Conservation (phyloP, 2,888 invertebrate genomes). For the Hydrotaea cyrtoneurina region DNA sequence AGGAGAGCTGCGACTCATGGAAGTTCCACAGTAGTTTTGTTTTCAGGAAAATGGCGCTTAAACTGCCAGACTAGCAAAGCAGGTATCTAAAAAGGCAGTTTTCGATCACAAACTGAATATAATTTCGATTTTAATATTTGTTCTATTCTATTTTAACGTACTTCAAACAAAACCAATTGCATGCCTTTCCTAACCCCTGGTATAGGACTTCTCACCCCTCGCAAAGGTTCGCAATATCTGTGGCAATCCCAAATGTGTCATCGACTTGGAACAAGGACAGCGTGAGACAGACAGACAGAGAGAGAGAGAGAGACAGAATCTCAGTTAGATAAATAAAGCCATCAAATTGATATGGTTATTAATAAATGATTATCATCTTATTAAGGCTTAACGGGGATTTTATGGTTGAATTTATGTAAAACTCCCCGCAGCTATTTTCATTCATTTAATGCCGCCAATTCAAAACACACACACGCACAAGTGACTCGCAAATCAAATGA, state of each 20-base stretch:
- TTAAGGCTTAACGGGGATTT: conserved; percentile 64
- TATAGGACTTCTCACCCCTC: too few species aligned
- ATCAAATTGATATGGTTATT: conserved; percentile 59
- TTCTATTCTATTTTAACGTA: too few species aligned
- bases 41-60: too few species aligned
- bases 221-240: neutral
- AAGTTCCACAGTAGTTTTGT: too few species aligned
- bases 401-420: conserved; percentile 66
- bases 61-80: too few species aligned
- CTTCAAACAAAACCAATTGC: too few species aligned
- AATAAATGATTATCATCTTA: conserved; percentile 65
- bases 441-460: conserved; percentile 48
- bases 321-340: conserved; percentile 40
- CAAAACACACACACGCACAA: too few species aligned
- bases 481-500: conserved; percentile 36
- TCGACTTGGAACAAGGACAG: conserved; percentile 7
- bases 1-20: too few species aligned
- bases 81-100: too few species aligned
- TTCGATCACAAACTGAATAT: too few species aligned
- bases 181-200: too few species aligned
- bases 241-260: conserved; percentile 26
- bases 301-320: conserved; percentile 12
- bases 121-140: too few species aligned
- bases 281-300: neutral
- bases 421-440: conserved; percentile 75